phyloP scores from a whole-genome alignment of 2,888 invertebrate species.

The Dicyrtomina minuta region DNA sequence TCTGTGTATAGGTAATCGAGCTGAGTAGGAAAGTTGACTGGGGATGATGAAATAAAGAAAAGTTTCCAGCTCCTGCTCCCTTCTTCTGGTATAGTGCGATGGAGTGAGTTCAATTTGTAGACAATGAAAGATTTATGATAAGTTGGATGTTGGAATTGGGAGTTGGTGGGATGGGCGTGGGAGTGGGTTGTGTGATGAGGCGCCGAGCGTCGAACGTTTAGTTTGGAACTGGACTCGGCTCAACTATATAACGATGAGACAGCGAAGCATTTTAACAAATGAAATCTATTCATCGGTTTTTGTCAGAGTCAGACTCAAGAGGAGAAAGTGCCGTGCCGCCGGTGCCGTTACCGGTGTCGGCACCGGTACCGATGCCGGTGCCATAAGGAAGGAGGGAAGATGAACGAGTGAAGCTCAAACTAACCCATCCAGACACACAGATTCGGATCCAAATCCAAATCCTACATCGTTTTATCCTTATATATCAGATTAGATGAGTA shows the following conservation, averaged over 20 bases:
- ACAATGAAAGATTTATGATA: slow-evolving; percentile 30
- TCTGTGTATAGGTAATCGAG: slow-evolving; percentile 1
- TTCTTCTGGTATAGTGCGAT: background rate
- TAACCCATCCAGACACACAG: no score
- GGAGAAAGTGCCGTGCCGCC: background rate
- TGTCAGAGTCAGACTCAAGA: background rate
- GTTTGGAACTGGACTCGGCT: background rate
- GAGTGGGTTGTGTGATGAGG: background rate
- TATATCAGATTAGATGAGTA: background rate
- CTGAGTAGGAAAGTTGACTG: slow-evolving; percentile 23
- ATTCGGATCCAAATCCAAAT: no score
- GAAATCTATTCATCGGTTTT: slow-evolving; percentile 8
- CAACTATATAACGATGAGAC: background rate
- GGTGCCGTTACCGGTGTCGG: no score
- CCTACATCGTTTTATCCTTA: no score
- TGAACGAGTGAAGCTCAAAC: no score
- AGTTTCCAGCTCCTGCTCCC: slow-evolving; percentile 5
- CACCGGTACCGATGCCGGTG: background rate
- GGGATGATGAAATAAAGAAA: slow-evolving; percentile 1
- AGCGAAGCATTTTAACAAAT: slow-evolving; percentile 22
- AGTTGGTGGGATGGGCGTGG: background rate
- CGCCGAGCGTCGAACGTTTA: background rate
- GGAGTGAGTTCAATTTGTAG: slow-evolving; percentile 6
- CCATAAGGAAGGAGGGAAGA: no score
- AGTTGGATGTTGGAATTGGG: slow-evolving; percentile 10